Evolutionary conservation across 2,797 vertebrate species (phyloP).

Genomic region (Craterocephalus amniculus): DNA sequence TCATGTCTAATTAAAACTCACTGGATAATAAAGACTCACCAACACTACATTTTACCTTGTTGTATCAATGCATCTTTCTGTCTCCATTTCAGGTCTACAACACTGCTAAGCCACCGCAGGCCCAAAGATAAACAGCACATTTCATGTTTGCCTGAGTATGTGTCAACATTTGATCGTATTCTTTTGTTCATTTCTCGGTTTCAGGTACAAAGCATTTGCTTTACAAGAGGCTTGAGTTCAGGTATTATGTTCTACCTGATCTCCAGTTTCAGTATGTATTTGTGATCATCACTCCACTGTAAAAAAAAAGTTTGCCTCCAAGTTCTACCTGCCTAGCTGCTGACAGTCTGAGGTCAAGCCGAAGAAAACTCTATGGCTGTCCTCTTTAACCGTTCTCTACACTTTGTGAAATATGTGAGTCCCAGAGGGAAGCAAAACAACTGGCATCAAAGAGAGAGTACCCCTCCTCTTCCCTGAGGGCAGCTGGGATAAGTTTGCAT

Average conservation of each 20-base stretch:
- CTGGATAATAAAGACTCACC: neutral
- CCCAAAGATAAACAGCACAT: neutral
- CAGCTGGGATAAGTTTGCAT: too few species aligned
- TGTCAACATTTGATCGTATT: neutral
- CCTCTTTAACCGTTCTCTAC: neutral
- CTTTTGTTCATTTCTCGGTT: neutral
- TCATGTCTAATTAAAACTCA: neutral
- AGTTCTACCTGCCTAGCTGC: neutral
- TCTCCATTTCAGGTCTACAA: neutral
- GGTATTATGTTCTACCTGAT: too few species aligned
- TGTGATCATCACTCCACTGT: neutral
- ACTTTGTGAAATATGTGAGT: too few species aligned
- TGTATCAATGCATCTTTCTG: neutral
- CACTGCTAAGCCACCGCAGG: neutral
- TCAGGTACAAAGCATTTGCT: too few species aligned
- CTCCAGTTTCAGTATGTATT: neutral
- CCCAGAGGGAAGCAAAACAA: too few species aligned
- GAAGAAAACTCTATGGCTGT: neutral
- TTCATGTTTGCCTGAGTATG: neutral
- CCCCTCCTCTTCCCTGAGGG: too few species aligned
- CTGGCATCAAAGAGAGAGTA: too few species aligned
- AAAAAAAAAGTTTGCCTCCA: neutral
- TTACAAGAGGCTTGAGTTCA: too few species aligned
- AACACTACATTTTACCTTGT: neutral
- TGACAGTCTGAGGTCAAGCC: neutral